Conservation (phyloP, 2,888 invertebrate species). For the Dyspetes luteomarginatus region DNA sequence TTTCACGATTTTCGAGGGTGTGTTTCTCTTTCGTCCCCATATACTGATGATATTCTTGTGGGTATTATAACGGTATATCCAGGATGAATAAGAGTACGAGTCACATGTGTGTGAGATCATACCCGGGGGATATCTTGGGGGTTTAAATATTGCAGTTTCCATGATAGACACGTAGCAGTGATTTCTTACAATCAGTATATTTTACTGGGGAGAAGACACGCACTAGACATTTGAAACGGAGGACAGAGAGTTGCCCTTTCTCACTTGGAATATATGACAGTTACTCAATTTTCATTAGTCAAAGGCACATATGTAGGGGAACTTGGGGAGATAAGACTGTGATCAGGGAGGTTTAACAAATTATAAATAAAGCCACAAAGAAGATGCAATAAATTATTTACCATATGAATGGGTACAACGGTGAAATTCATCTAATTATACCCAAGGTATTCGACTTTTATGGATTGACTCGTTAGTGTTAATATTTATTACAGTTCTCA, state of each 20-base stretch:
- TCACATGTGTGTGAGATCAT: neutral
- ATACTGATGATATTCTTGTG: conserved; percentile 6
- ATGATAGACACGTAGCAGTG: conserved; percentile 9
- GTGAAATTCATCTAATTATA: too few species aligned
- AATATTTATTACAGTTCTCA: too few species aligned
- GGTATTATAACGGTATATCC: neutral
- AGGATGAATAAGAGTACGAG: neutral
- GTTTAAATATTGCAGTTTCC: conserved; percentile 5
- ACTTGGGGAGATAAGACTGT: too few species aligned
- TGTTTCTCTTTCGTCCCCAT: neutral
- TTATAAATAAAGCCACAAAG: too few species aligned
- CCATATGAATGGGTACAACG: too few species aligned
- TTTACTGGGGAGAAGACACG: neutral
- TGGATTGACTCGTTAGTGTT: too few species aligned
- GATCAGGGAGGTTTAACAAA: too few species aligned
- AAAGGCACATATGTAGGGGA: neutral
- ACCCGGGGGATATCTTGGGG: neutral
- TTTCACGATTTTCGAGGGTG: neutral
- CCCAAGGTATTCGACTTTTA: too few species aligned
- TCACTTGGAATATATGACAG: neutral
- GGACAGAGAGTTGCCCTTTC: neutral
- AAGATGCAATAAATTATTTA: too few species aligned
- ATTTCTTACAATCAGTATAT: conserved; percentile 3
- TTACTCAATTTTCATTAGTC: neutral
- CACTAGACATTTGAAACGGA: neutral